phyloP scores from a whole-genome alignment of 2,888 invertebrate genomes.

The Athalia cordata region DNA sequence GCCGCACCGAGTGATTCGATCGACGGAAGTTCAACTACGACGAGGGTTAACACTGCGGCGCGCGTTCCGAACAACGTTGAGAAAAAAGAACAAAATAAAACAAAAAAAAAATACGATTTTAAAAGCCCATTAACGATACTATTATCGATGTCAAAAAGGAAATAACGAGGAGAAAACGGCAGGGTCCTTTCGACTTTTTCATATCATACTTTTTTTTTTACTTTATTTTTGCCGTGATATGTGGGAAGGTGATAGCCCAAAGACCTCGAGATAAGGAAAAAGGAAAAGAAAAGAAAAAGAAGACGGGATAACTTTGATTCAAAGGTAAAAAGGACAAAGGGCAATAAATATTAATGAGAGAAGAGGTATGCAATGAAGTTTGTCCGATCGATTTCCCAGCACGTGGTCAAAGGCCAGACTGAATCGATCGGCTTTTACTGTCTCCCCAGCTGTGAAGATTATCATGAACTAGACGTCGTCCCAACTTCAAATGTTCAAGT shows the following conservation, averaged over 20 bases:
- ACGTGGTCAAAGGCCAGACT: conserved; percentile 47
- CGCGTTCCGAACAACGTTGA: background rate
- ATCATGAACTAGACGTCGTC: background rate
- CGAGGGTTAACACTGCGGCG: conserved; percentile 34
- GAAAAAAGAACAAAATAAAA: conserved; percentile 9
- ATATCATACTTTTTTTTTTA: too few species aligned
- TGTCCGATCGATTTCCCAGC: conserved; percentile 47
- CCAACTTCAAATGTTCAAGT: too few species aligned
- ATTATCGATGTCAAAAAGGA: too few species aligned
- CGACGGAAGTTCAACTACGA: conserved; percentile 30
- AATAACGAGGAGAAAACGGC: too few species aligned
- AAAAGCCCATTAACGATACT: too few species aligned
- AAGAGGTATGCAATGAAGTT: conserved; percentile 32
- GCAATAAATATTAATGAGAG: conserved; percentile 46
- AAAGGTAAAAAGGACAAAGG: conserved; percentile 46
- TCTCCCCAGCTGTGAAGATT: background rate
- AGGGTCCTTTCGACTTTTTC: too few species aligned
- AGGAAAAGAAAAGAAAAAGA: conserved; percentile 40
- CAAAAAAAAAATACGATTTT: background rate
- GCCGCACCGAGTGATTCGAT: conserved; percentile 11
- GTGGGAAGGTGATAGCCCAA: too few species aligned
- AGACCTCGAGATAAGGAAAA: conserved; percentile 15
- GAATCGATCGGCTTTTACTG: conserved; percentile 37
- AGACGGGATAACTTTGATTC: conserved; percentile 27
- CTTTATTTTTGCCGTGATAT: too few species aligned